A percentile compares a stretch with the other conserved stretches of the same genome.
phyloP scores from a whole-genome alignment of 2,888 invertebrate species.

The Fabriciana adippe region DNA sequence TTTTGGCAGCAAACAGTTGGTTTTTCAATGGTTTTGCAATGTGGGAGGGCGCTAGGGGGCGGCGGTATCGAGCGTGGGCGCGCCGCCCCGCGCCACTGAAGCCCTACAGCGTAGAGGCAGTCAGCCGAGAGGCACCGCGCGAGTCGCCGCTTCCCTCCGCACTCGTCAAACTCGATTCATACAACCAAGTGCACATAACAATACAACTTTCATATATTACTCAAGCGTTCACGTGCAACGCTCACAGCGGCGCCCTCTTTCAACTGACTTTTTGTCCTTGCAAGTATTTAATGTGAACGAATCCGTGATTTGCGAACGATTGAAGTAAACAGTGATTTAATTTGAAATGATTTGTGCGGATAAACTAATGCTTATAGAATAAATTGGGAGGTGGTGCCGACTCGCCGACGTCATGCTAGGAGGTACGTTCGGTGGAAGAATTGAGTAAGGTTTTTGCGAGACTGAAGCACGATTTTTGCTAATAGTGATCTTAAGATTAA shows the following conservation, averaged over 20 bases:
- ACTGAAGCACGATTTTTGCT: conserved; percentile 1
- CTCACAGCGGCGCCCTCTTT: conserved; percentile 16
- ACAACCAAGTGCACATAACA: conserved; percentile 47
- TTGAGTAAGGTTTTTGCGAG: conserved; percentile 22
- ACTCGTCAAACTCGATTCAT: conserved; percentile 42
- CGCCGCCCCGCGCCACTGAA: conserved; percentile 74
- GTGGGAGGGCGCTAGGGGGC: conserved; percentile 77
- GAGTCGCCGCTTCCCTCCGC: conserved; percentile 51
- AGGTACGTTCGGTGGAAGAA: conserved; percentile 57
- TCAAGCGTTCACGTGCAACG: conserved; percentile 47
- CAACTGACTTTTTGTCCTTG: conserved; percentile 11
- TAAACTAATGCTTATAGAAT: conserved; percentile 67
- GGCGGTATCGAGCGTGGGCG: conserved; percentile 80
- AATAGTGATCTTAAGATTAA: background rate
- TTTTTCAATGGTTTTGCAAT: conserved; percentile 70
- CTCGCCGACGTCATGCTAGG: conserved; percentile 69
- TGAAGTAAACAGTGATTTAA: conserved; percentile 59
- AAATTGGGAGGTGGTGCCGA: conserved; percentile 62
- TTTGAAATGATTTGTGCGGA: conserved; percentile 69
- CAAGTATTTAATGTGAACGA: background rate
- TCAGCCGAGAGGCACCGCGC: conserved; percentile 62
- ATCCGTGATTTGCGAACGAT: conserved; percentile 23
- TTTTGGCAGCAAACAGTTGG: conserved; percentile 59
- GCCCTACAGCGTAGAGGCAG: conserved; percentile 68
- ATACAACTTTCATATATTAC: conserved; percentile 46